phyloP scores from a whole-genome alignment of 2,888 invertebrate genomes.

The Cerceris ruficornis region DNA sequence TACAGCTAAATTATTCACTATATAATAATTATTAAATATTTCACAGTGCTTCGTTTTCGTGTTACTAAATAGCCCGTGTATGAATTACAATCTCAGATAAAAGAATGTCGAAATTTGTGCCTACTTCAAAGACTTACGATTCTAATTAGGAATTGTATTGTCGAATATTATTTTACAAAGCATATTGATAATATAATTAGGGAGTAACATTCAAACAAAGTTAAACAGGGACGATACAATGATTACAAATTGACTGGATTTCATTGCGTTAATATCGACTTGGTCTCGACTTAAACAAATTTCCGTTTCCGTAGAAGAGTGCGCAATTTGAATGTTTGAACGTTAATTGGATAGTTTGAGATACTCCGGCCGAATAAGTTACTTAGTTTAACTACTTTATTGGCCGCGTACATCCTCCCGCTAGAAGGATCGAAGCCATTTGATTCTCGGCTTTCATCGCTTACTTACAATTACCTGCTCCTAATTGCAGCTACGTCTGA shows the following conservation, averaged over 20 bases:
- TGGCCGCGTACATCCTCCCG: constrained; percentile 20
- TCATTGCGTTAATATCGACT: constrained; percentile 20
- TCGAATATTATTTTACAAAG: too few relatives aligned
- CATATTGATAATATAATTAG: too few relatives aligned
- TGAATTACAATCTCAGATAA: too few relatives aligned
- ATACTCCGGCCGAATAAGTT: constrained; percentile 39
- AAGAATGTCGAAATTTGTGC: too few relatives aligned
- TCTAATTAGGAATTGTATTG: too few relatives aligned
- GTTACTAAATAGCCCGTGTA: too few relatives aligned
- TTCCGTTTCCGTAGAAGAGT: constrained; percentile 48
- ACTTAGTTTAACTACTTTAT: constrained; percentile 51
- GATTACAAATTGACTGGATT: neutral
- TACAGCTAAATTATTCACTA: too few relatives aligned
- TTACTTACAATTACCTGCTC: constrained; percentile 44
- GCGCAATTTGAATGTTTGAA: constrained; percentile 53
- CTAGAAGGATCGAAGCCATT: constrained; percentile 24
- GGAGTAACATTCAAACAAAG: neutral
- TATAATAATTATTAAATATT: too few relatives aligned
- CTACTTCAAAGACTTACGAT: too few relatives aligned
- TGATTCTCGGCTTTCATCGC: constrained; percentile 33
- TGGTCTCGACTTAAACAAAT: constrained; percentile 35
- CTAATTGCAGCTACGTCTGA: constrained; percentile 44
- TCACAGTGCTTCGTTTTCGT: too few relatives aligned
- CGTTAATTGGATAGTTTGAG: constrained; percentile 54
- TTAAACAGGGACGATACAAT: neutral